Base-by-base conservation (phyloP, 2,797 vertebrate genomes). In the Glyptemys insculpta region DNA sequence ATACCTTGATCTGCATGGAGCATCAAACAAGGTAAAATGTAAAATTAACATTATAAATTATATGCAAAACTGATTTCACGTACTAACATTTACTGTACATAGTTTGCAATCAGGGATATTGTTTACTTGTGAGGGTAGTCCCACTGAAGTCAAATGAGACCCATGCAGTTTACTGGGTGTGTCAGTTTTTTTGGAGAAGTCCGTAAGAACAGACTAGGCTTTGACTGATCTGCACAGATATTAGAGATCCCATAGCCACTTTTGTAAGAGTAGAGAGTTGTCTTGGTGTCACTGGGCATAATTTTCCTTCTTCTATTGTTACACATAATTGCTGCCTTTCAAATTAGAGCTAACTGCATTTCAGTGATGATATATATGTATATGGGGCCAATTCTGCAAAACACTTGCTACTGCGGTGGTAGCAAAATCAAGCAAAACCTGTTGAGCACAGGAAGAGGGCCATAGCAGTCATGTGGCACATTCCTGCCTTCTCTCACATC, bases 1-100 rank as follows among this genome's bases (percentile, higher is more conserved):
- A 8, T 44, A 79, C 49, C 86, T 54, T 88, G 74, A 85, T 94
- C 56, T 92, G 83, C 83, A 85, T 81, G 79, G 87, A 81, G 10
- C 3, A 47, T 80, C 41, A 81, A 95, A 92, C n/a, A 82, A 8
- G 57, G 83, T 92, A 18, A 93, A 89, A 92, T 79, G 47, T 79
- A 90, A 80, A 41, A 84, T 41, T 34, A 52, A 11, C 50, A 44
- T 65, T 91, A 65, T 80, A 88, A 87, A n/a, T 85, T 87, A 95
- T 34, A 57, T 1, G 8, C 53, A 37, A 94, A 14, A 8, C 85
- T 53, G 37, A 91, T 47, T 37, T 76, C 91, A 74, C 23, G 23
- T 72, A 37, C 37, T 65, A 79, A 34, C 5, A 62, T 56, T 47
- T 0, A 88, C 27, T 4, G n/a, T 11, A 49, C 23, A 27, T 5